Evolutionary conservation across 2,113 vertebrate species (phyloP).

Genomic region (Strix uralensis): DNA sequence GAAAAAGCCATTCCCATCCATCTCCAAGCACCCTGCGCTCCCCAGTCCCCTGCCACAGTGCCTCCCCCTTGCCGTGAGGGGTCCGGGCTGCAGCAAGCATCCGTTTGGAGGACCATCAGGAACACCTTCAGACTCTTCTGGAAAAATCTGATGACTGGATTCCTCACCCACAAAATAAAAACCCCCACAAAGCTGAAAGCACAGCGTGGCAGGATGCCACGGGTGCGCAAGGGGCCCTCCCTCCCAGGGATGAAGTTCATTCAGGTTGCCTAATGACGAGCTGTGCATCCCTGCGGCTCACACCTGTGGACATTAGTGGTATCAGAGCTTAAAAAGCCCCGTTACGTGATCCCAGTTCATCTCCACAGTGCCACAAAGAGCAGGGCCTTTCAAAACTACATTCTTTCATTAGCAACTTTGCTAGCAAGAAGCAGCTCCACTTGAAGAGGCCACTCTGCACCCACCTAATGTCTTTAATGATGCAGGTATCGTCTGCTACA

Average conservation of each 20-base stretch:
- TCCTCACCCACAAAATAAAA: neutral
- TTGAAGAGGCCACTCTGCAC: neutral
- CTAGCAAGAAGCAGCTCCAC: neutral
- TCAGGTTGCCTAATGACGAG: neutral
- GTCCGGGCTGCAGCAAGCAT: neutral
- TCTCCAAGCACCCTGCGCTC: neutral
- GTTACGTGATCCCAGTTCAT: neutral
- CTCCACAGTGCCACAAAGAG: neutral
- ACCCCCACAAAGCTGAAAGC: neutral
- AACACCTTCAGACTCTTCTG: neutral
- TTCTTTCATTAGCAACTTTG: neutral
- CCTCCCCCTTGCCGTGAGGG: neutral
- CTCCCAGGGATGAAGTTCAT: neutral
- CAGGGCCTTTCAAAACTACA: neutral
- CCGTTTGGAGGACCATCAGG: neutral
- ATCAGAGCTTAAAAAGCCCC: neutral
- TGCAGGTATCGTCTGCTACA: neutral
- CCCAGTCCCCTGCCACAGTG: accelerated
- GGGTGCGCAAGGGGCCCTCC: neutral
- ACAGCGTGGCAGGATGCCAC: no score
- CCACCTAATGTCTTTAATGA: neutral
- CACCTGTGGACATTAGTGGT: neutral
- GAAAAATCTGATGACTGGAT: neutral
- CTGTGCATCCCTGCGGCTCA: neutral
- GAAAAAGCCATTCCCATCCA: neutral